Conservation (phyloP, 2,888 invertebrate species). For the Ormyrus labotus region DNA sequence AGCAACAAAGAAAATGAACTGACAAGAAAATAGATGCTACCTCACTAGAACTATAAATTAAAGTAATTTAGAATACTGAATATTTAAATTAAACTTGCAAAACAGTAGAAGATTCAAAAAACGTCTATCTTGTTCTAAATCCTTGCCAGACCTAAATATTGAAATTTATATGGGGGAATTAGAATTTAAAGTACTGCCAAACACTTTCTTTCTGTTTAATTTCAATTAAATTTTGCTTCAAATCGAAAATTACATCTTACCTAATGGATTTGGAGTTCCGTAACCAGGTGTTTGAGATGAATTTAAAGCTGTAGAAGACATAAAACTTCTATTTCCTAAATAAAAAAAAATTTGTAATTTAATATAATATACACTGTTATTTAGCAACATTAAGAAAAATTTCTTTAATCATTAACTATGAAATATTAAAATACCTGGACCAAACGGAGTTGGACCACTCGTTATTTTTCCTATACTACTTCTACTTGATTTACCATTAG, state of each 20-base stretch:
- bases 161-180: conserved; percentile 38
- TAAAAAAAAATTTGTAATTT: conserved; percentile 21
- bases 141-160: conserved; percentile 72
- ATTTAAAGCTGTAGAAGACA: conserved; percentile 68
- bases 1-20: conserved; percentile 41
- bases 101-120: conserved; percentile 55
- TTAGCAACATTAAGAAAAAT: background rate
- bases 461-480: conserved; percentile 75
- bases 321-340: conserved; percentile 70
- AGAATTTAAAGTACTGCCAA: conserved; percentile 22
- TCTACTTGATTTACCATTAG: conserved; percentile 65
- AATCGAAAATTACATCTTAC: conserved; percentile 62
- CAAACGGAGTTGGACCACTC: conserved; percentile 82
- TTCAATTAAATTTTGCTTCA: conserved; percentile 6
- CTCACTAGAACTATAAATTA: conserved; percentile 28
- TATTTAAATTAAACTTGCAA: conserved; percentile 34
- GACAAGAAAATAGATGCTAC: conserved; percentile 51
- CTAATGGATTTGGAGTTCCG: conserved; percentile 71
- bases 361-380: background rate
- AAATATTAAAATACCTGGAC: conserved; percentile 66
- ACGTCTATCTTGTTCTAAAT: conserved; percentile 72
- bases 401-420: background rate
- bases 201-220: conserved; percentile 18
- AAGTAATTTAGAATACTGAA: conserved; percentile 10
- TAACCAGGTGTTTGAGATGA: conserved; percentile 67